Conservation (phyloP, 2,888 invertebrate genomes). For the Nemurella pictetii region DNA sequence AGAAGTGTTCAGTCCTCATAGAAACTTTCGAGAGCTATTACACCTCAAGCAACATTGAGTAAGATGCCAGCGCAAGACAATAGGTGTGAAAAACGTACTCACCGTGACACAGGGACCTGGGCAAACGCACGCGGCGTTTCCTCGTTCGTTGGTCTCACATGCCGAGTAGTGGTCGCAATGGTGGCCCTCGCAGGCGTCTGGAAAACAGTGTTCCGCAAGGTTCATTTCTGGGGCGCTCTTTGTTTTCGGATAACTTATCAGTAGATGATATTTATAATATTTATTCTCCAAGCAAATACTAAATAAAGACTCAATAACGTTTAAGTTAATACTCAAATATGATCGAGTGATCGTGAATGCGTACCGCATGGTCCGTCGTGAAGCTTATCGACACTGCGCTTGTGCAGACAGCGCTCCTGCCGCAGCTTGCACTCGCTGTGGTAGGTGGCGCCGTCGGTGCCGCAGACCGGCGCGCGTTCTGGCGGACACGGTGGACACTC, state of each 20-base stretch:
- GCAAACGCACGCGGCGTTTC: conserved; percentile 63
- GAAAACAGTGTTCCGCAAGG: conserved; percentile 39
- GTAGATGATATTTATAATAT: too few species aligned
- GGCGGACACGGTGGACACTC: conserved; percentile 80
- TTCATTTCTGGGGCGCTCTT: too few species aligned
- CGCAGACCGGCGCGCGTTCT: conserved; percentile 84
- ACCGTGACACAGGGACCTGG: conserved; percentile 59
- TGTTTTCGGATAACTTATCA: too few species aligned
- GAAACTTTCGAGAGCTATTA: too few species aligned
- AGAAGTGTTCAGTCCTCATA: too few species aligned
- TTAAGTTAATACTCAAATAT: too few species aligned
- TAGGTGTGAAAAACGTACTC: too few species aligned
- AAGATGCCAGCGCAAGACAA: too few species aligned
- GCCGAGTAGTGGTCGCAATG: conserved; percentile 76
- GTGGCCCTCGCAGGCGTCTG: conserved; percentile 77
- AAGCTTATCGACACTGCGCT: conserved; percentile 70
- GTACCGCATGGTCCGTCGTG: conserved; percentile 86
- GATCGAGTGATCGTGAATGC: conserved; percentile 49
- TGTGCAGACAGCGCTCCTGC: conserved; percentile 74
- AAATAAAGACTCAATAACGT: too few species aligned
- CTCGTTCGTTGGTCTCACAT: conserved; percentile 66
- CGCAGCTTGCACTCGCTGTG: conserved; percentile 82
- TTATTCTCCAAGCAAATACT: too few species aligned
- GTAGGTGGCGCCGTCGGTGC: conserved; percentile 80
- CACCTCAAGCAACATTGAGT: too few species aligned